A percentile compares a stretch with the other conserved stretches of the same genome.
Evolutionary conservation across 2,888 invertebrate genomes (phyloP).

Genomic region (Ethmia dodecea): DNA sequence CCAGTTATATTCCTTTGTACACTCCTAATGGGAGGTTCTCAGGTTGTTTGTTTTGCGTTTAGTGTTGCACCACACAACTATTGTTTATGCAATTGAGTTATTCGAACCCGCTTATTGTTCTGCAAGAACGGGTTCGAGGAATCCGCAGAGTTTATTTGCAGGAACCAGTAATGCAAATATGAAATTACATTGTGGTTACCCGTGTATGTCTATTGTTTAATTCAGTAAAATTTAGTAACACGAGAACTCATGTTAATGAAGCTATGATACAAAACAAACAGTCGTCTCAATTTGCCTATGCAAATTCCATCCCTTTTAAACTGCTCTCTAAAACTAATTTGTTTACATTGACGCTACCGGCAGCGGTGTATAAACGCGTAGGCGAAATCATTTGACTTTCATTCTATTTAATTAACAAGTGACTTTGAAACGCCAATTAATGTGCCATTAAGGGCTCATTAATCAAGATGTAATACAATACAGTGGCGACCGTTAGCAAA

Average conservation of each 20-base stretch:
- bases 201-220: no score
- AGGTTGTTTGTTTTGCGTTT: slow-evolving; percentile 51
- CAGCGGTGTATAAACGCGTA: background rate
- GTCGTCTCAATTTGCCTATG: no score
- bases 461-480: slow-evolving; percentile 33
- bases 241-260: no score
- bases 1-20: slow-evolving; percentile 63
- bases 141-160: no score
- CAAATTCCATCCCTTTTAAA: no score
- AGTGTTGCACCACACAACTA: slow-evolving; percentile 35
- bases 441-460: slow-evolving; percentile 20
- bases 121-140: slow-evolving; percentile 2
- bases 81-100: slow-evolving; percentile 33
- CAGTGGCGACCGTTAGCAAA: slow-evolving; percentile 46
- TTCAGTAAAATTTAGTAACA: no score
- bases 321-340: no score
- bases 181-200: no score
- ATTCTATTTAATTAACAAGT: background rate
- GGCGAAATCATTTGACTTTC: background rate
- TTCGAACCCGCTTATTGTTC: slow-evolving; percentile 3
- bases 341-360: no score
- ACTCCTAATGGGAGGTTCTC: slow-evolving; percentile 54
- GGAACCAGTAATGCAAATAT: no score
- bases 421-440: background rate
- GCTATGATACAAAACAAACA: no score